phyloP scores from a whole-genome alignment of 2,113 vertebrate species.

The Thomomys bottae region DNA sequence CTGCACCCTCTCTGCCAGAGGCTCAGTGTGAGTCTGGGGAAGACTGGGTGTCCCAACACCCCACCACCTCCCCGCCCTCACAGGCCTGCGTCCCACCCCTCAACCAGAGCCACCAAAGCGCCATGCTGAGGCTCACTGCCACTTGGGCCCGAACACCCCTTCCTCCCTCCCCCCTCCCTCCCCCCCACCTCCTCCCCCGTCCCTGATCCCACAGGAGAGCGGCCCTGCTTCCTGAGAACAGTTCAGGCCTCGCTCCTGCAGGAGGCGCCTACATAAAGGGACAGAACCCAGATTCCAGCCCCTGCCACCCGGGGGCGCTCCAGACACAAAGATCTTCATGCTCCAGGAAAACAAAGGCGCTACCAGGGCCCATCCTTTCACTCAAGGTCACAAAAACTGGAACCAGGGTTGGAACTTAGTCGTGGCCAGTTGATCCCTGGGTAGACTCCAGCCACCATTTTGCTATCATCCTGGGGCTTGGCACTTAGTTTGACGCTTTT shows the following conservation, averaged over 20 bases:
- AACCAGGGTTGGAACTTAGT: neutral
- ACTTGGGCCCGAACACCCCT: neutral
- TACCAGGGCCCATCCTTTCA: neutral
- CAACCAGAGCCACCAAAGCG: no score
- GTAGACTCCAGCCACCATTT: neutral
- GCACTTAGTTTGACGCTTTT: neutral
- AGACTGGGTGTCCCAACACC: no score
- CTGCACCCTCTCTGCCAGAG: constrained; percentile 75
- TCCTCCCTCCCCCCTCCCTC: no score
- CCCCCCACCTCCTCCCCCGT: no score
- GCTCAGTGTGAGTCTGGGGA: neutral
- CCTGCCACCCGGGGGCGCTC: neutral
- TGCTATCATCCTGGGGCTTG: neutral
- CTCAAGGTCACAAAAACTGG: neutral
- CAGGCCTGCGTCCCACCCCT: neutral
- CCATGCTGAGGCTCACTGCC: neutral
- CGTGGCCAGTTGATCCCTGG: neutral
- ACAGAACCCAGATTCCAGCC: neutral
- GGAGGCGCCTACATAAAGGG: neutral
- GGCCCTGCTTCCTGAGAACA: neutral
- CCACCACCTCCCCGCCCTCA: no score
- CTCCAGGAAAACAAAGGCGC: neutral
- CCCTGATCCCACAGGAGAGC: neutral
- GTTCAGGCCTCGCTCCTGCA: neutral
- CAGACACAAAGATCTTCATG: neutral